Base-by-base conservation (phyloP, 1,140 invertebrate species). In the Tetramorium alpestre region DNA sequence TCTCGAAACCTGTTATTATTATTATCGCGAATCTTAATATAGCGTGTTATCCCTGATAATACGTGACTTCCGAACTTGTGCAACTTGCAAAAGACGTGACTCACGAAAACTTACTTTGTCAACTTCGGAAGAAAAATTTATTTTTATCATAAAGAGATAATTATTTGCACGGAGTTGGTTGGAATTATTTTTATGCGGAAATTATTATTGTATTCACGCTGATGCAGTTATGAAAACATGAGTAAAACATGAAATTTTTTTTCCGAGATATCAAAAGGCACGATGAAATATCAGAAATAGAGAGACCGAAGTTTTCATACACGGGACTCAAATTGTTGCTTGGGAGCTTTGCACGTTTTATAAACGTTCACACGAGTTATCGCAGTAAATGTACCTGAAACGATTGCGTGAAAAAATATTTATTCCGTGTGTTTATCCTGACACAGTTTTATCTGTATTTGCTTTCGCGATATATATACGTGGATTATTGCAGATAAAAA, bases 361-460 rank as follows among this genome's bases (percentile, higher is more conserved):
- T 56, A 81, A 81, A 81, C 64, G 49, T 70, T 67, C 65, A 70
- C 54, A 28, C 65, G 51, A 51, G 65, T 70, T 81, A 81, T 70
- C 78, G 72, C 72, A 7, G 72, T 70, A 81, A 81, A 81, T 81
- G 78, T 70, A 56, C 51, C 64, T 70, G 64, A 70, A 81, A 81
- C 78, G 78, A 81, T 81, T 56, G 78, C 64, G 78, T 70, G 78
- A 70, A 70, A 81, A 81, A 81, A 81, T 81, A 81, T 81, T 81
- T 81, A 81, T 81, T 58, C 78, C 78, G 49, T 67, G 18, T 81
- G 78, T 81, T 81, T 81, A 56, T 81, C 49, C 49, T 81, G 51
- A 70, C 64, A 54, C 64, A 69, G 49, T 81, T 78, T 78, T 81
- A 81, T 70, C 78, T 81, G 65, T 81, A 81, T 81, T 81, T 70